Evolutionary conservation across 1,140 invertebrate genomes (phyloP).

Genomic region (Geopemphigus sp.): DNA sequence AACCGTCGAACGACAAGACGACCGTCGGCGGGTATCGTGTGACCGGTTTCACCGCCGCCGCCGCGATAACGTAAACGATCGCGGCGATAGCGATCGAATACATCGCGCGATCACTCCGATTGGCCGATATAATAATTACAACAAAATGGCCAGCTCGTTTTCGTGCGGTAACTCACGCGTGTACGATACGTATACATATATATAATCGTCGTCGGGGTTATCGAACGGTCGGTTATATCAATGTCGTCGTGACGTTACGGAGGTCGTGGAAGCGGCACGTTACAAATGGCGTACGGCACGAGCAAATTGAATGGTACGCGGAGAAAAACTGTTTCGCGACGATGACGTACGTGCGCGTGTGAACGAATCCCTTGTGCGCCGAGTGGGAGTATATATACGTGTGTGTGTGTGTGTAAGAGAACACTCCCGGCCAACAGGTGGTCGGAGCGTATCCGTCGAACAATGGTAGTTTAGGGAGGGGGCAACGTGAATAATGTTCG

Average conservation of each 20-base stretch:
- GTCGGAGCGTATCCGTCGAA: not conserved
- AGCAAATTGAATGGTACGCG: not conserved
- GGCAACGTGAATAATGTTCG: not conserved
- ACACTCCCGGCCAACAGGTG: not conserved
- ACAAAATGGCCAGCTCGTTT: too few relatives aligned
- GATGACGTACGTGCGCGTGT: too few relatives aligned
- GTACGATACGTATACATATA: not conserved
- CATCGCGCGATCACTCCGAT: not conserved
- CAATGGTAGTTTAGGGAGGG: not conserved
- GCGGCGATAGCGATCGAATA: not conserved
- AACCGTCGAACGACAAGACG: conserved; percentile 71
- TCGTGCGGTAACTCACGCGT: not conserved
- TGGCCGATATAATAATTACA: not conserved
- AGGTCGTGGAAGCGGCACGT: not conserved
- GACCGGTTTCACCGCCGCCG: not conserved
- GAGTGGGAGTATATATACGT: not conserved
- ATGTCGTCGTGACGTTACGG: not conserved
- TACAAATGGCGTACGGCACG: not conserved
- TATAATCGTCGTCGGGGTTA: not conserved
- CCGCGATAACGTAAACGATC: not conserved
- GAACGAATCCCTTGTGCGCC: not conserved
- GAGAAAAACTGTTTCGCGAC: not conserved
- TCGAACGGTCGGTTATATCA: too few relatives aligned
- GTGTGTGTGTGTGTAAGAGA: not conserved
- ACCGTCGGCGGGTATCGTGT: conserved; percentile 55